Evolutionary conservation across 2,797 vertebrate species (phyloP).

Genomic region (Tapera naevia): DNA sequence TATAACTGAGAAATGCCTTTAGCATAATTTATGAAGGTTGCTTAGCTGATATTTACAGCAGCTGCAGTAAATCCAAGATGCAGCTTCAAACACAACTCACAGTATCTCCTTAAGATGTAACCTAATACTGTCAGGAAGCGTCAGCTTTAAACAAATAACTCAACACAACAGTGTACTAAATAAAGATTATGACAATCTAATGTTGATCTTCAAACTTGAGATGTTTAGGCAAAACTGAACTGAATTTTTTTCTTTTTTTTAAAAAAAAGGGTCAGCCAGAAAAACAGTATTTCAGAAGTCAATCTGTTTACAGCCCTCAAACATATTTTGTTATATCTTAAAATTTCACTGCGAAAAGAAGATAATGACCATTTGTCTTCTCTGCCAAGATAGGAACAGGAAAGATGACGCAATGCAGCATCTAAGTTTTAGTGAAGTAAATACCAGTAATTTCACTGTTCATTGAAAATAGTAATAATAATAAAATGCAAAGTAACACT

Average conservation of each 20-base stretch:
- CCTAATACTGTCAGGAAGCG: slow-evolving; percentile 59
- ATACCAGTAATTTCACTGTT: not conserved
- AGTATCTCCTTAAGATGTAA: slow-evolving; percentile 42
- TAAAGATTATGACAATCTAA: slow-evolving; percentile 48
- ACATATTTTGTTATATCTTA: not conserved
- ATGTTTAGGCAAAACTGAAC: not conserved
- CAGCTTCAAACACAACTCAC: slow-evolving; percentile 47
- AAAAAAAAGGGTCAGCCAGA: not conserved
- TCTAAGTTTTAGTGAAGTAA: not conserved
- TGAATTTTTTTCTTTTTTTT: not conserved
- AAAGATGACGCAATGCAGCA: not conserved
- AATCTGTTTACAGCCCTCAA: not conserved
- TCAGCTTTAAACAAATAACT: slow-evolving; percentile 57
- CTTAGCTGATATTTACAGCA: slow-evolving; percentile 50
- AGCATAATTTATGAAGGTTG: slow-evolving; percentile 53
- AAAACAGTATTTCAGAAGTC: not conserved
- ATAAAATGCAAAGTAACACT: not conserved
- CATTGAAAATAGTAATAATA: not conserved
- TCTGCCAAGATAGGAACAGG: not conserved
- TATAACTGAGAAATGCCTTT: slow-evolving; percentile 17
- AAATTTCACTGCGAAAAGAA: not conserved
- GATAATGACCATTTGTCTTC: not conserved
- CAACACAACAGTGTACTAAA: slow-evolving; percentile 20
- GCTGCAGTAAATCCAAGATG: slow-evolving; percentile 38
- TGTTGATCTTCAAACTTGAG: slow-evolving; percentile 9